Evolutionary conservation across 1,140 invertebrate genomes (phyloP).

Genomic region (Papilio machaon): DNA sequence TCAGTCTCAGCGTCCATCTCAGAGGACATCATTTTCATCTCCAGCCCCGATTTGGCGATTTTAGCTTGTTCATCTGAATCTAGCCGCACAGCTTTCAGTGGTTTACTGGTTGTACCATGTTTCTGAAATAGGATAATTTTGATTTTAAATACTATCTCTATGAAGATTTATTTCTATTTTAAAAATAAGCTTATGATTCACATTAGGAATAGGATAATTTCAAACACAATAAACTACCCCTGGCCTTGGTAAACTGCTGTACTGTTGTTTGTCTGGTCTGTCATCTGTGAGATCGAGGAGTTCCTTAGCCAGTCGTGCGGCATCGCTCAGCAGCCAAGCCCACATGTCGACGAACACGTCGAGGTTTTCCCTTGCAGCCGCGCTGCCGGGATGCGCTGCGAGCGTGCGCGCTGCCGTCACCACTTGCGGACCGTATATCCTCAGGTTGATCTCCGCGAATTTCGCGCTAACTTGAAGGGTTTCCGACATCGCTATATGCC

Average conservation of each 20-base stretch:
- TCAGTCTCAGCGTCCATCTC: constrained; percentile 99
- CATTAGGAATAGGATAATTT: neutral
- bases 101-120: constrained; percentile 97
- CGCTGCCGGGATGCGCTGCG: constrained; percentile 94
- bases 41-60: constrained; percentile 97
- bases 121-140: constrained; percentile 85
- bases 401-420: constrained; percentile 96
- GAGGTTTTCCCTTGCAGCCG: constrained; percentile 98
- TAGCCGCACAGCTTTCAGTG: constrained; percentile 94
- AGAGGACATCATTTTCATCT: constrained; percentile 98
- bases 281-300: constrained; percentile 91
- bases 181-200: neutral
- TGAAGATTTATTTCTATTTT: no score
- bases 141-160: neutral
- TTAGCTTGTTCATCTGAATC: constrained; percentile 98
- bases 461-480: constrained; percentile 97
- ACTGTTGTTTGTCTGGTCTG: constrained; percentile 93
- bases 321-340: constrained; percentile 95
- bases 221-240: constrained; percentile 86
- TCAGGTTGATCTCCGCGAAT: constrained; percentile 96
- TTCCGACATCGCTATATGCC: constrained; percentile 97
- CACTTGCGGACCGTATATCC: constrained; percentile 97
- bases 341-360: constrained; percentile 99
- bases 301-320: constrained; percentile 93
- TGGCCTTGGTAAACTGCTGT: constrained; percentile 96